phyloP scores from a whole-genome alignment of 2,888 invertebrate genomes.

The Rapana venosa region DNA sequence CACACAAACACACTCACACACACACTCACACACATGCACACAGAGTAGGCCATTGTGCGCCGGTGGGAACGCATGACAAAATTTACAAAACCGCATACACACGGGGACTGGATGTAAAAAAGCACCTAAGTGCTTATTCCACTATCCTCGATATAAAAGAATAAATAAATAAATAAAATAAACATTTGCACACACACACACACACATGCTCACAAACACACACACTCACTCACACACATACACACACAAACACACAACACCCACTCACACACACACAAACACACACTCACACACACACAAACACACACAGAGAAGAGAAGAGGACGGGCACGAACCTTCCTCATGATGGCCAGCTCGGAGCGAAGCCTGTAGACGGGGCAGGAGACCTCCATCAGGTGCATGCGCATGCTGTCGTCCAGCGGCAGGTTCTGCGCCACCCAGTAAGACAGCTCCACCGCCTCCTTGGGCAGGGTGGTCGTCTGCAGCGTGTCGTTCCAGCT shows the following conservation, averaged over 20 bases:
- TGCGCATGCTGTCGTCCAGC: slow-evolving; percentile 83
- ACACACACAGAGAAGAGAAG: no score
- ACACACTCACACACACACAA: not conserved
- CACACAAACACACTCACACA: no score
- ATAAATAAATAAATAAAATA: no score
- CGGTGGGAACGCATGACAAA: no score
- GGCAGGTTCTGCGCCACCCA: slow-evolving; percentile 90
- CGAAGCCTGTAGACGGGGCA: slow-evolving; percentile 85
- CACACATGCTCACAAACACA: not conserved
- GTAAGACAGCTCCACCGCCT: slow-evolving; percentile 86
- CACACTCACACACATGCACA: no score
- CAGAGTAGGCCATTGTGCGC: no score
- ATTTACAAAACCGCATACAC: no score
- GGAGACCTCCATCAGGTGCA: slow-evolving; percentile 84
- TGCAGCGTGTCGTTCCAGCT: slow-evolving; percentile 76
- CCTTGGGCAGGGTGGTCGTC: slow-evolving; percentile 81
- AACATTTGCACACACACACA: not conserved
- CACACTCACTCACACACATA: not conserved
- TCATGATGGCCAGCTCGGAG: slow-evolving; percentile 80
- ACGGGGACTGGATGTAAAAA: no score
- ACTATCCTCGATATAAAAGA: no score
- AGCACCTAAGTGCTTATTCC: no score
- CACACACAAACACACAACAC: not conserved
- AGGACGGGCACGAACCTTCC: slow-evolving; percentile 76
- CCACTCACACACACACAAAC: not conserved